These are phyloP conservation scores for Agonum fuliginosum DNA, from an alignment of 2,888 invertebrate species.

Conservation along the genomic window DNA sequence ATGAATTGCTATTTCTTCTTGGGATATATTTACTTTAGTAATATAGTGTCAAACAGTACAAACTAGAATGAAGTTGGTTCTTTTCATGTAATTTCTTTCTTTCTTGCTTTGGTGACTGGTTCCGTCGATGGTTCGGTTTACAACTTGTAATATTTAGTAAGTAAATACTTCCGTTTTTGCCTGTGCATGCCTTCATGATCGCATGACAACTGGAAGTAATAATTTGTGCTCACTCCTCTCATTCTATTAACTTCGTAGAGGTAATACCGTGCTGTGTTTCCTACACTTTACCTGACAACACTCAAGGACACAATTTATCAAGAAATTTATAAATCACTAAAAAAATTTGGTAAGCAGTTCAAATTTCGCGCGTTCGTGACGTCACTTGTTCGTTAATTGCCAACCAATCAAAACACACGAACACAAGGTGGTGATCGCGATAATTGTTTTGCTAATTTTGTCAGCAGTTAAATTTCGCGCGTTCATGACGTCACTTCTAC, in stretches of 20 bases:
- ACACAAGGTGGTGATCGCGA: no score
- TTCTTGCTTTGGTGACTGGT: constrained; percentile 61
- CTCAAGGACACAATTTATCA: not conserved
- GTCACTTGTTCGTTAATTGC: no score
- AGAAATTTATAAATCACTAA: not conserved
- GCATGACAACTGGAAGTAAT: constrained; percentile 41
- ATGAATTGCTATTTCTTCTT: not conserved
- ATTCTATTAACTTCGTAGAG: constrained; percentile 34
- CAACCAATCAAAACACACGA: no score
- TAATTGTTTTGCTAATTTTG: no score
- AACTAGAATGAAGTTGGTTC: constrained; percentile 49
- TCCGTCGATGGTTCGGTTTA: constrained; percentile 50
- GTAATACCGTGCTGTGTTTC: constrained; percentile 23
- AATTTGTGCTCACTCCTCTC: constrained; percentile 26
- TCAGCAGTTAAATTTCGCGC: no score
- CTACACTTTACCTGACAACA: not conserved
- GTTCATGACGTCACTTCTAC: no score
- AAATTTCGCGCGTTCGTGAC: no score
- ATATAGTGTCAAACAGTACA: no score
- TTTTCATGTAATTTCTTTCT: constrained; percentile 61
- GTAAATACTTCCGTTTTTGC: constrained; percentile 50
- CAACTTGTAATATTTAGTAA: constrained; percentile 57
- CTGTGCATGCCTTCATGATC: constrained; percentile 47
- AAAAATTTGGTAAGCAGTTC: no score
- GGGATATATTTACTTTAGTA: not conserved